Percentiles rank a stretch among this genome's conserved stretches.
Evolutionary conservation across 1,140 invertebrate species (phyloP).

Genomic region (Drosophila ercepeae): DNA sequence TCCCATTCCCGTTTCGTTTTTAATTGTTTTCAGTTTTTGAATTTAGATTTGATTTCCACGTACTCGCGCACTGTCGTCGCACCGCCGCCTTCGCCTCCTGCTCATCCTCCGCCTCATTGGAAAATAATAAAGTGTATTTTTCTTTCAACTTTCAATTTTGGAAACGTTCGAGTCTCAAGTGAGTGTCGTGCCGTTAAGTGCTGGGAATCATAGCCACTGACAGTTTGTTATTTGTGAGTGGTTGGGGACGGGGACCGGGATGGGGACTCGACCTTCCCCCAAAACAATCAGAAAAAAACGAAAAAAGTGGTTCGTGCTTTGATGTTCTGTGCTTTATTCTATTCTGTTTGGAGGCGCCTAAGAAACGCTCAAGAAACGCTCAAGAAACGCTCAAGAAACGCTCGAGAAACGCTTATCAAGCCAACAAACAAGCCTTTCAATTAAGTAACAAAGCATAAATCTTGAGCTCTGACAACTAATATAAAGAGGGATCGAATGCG

Average conservation of each 20-base stretch:
- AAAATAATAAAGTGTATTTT: conserved; percentile 31
- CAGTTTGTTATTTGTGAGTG: conserved; percentile 43
- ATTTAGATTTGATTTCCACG: conserved; percentile 77
- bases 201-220: conserved; percentile 37
- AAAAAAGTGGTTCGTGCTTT: conserved; percentile 11
- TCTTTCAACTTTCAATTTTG: conserved; percentile 34
- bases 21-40: conserved; percentile 79
- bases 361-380: background rate
- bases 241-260: background rate
- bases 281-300: background rate
- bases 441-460: conserved; percentile 50
- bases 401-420: conserved; percentile 35
- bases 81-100: no score
- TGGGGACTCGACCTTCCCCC: background rate
- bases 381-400: conserved; percentile 29
- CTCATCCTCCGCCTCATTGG: conserved; percentile 1
- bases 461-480: conserved; percentile 19
- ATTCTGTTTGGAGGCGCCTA: conserved; percentile 17
- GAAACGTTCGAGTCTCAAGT: conserved; percentile 32
- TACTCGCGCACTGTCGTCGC: conserved; percentile 63
- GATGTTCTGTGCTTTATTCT: background rate
- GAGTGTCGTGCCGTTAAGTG: conserved; percentile 48
- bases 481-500: conserved; percentile 18
- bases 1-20: no score
- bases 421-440: conserved; percentile 57